phyloP scores from a whole-genome alignment of 2,113 vertebrate species.

The Poicephalus gulielmi region DNA sequence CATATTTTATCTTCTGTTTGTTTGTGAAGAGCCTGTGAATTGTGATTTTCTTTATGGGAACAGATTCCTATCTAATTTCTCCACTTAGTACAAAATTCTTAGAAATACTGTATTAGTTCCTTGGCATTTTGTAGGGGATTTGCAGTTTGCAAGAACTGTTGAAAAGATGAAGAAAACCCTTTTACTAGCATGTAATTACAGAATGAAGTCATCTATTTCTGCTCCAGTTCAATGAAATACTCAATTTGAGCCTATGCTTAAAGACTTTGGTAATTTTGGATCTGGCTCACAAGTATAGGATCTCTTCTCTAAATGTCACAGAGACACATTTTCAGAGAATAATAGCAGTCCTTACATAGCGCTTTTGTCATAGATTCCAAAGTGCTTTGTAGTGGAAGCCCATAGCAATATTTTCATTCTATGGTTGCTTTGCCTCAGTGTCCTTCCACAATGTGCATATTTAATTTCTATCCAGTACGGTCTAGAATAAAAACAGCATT shows the following conservation, averaged over 20 bases:
- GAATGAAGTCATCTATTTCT: background rate
- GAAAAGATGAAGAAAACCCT: background rate
- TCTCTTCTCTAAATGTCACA: background rate
- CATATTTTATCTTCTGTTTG: background rate
- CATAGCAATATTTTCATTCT: background rate
- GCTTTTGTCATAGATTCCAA: background rate
- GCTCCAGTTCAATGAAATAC: background rate
- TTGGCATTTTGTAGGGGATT: background rate
- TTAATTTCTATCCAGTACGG: background rate
- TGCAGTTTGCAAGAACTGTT: background rate
- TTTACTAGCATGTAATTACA: slow-evolving; percentile 6
- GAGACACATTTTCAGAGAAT: background rate
- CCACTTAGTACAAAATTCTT: background rate
- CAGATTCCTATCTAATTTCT: background rate
- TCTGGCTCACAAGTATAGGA: background rate
- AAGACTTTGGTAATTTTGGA: slow-evolving; percentile 6
- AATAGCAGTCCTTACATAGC: background rate
- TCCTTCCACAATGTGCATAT: background rate
- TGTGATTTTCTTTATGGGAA: background rate
- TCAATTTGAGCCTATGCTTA: slow-evolving; percentile 16
- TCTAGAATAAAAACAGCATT: background rate
- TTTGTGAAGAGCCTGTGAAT: background rate
- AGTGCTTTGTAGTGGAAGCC: background rate
- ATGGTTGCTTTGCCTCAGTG: background rate
- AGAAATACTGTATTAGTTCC: background rate